Evolutionary conservation across 1,140 invertebrate genomes (phyloP), one percentile per base, ranked within the genome.

Genomic region (Belonocnema kinseyi): DNA sequence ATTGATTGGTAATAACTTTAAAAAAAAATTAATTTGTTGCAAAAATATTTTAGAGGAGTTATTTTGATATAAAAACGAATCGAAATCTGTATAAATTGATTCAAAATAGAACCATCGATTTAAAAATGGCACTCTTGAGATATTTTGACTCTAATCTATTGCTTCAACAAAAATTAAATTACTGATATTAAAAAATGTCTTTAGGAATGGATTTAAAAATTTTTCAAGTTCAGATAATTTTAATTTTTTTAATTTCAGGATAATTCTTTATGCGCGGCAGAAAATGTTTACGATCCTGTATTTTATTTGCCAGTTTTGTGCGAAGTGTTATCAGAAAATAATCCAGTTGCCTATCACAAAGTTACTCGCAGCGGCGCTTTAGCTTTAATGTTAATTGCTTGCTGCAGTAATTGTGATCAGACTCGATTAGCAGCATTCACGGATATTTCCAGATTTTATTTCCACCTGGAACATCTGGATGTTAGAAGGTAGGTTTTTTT

Each of bases 281-380:
- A 73, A 33, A 73, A 87, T 72, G 88, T 95, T 50, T 96, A 96
- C 81, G 95, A 96, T 88, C 94, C 95, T 2, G 91, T 93, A 66
- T 97, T 96, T 86, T 89, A 96, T 76, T 91, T 96, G 72, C 94
- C 95, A 7, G 86, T 96, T 19, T 91, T 96, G 75, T 94, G 92
- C 80, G 92, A 93, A 77, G 87, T 96, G 17, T 84, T 96, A 54
- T 89, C 91, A 13, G 94, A 94, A 6, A 93, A 94, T 79, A 94
- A 94, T 56, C 89, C 93, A 7, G 93, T 96, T 13, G 92, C 93
- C 0, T 94, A 93, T 82, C 93, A 94, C 77, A 94, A 93, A 85
- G 93, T 96, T 77, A 91, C 94, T 17, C 91, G 94, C 61, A 93
- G 88, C 80, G 95, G 95, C 10, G 93, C 93, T 73, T 87, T 96